A percentile compares a stretch with the other conserved stretches of the same genome.
Evolutionary conservation across 2,113 vertebrate species (phyloP).

Genomic region (Sus scrofa): DNA sequence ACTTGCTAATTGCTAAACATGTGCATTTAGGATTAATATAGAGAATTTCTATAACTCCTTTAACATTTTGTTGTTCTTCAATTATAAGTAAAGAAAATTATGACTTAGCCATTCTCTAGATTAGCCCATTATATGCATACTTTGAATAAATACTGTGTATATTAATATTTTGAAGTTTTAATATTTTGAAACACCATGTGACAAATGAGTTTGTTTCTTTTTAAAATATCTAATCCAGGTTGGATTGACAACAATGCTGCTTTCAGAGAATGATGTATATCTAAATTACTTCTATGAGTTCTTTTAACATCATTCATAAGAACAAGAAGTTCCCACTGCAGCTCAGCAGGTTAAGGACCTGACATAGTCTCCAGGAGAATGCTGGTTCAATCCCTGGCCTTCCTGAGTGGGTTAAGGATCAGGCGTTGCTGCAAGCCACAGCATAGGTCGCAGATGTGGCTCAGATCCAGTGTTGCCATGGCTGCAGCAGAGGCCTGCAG

Average conservation of each 20-base stretch:
- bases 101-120: neutral
- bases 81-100: neutral
- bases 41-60: neutral
- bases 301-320: neutral
- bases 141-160: neutral
- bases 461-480: too few relatives aligned
- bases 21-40: neutral
- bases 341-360: too few relatives aligned
- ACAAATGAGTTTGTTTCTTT: neutral
- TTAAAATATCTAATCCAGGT: neutral
- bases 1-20: neutral
- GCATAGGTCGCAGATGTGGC: too few relatives aligned
- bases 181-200: neutral
- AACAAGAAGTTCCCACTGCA: neutral
- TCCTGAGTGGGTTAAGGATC: too few relatives aligned
- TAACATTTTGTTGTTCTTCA: conserved; percentile 2
- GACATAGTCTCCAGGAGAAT: too few relatives aligned
- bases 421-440: too few relatives aligned
- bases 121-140: neutral
- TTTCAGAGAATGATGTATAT: neutral
- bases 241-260: neutral
- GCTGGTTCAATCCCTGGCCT: too few relatives aligned
- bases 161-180: neutral
- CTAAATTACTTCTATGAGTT: neutral
- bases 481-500: too few relatives aligned